These are phyloP conservation scores for Garrulus glandarius DNA, from an alignment of 2,797 vertebrate genomes.

Conservation along the genomic window DNA sequence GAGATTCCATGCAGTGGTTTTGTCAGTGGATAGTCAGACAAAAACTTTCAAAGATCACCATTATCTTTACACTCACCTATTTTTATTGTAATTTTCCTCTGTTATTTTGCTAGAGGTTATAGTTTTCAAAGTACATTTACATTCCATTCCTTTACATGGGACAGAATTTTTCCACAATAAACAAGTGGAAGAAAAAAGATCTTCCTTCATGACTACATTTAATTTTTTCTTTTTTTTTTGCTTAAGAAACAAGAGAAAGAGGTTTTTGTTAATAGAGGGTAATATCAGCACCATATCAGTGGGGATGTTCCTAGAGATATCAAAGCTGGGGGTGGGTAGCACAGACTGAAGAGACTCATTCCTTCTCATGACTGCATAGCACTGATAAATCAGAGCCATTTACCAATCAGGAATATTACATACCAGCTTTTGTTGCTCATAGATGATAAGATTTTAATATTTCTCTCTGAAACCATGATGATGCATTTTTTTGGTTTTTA, in stretches of 20 bases:
- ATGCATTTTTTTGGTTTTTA: not conserved
- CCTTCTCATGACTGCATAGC: not conserved
- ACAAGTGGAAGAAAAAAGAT: fast-evolving
- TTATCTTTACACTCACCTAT: not conserved
- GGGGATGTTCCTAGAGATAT: not conserved
- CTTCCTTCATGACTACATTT: not conserved
- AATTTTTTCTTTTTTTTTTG: not conserved
- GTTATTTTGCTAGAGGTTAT: not conserved
- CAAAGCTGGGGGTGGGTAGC: not conserved
- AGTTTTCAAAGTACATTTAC: not conserved
- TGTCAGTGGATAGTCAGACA: not conserved
- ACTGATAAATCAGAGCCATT: not conserved
- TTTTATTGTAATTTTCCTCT: not conserved
- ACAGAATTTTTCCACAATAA: not conserved
- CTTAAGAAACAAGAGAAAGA: not conserved
- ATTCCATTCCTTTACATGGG: not conserved
- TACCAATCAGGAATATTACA: not conserved
- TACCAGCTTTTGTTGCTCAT: not conserved
- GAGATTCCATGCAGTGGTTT: not conserved
- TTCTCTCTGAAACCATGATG: not conserved
- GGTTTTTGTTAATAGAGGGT: not conserved
- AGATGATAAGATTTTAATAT: not conserved
- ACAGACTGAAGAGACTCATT: not conserved
- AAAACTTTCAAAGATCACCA: not conserved
- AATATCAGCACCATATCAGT: not conserved